These are phyloP conservation scores for Heliothis subflexa DNA, from an alignment of 1,140 invertebrate genomes.

Conservation along the genomic window DNA sequence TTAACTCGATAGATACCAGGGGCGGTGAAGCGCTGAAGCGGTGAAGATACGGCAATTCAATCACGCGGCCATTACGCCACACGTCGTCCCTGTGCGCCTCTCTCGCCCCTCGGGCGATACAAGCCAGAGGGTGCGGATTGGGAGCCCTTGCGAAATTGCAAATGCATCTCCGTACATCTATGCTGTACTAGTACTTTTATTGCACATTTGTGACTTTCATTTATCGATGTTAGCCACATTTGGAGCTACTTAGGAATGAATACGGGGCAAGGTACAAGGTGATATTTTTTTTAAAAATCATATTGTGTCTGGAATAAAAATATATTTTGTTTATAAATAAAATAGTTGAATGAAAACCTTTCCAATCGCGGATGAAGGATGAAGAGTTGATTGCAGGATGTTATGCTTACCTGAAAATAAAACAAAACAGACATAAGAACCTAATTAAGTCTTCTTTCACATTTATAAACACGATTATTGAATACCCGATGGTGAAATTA, in stretches of 20 bases:
- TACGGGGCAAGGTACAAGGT: no score
- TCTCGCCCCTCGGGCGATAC: constrained; percentile 39
- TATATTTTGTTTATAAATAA: neutral
- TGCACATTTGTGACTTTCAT: constrained; percentile 61
- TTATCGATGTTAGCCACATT: no score
- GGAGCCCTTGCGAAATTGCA: constrained; percentile 66
- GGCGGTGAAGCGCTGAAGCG: constrained; percentile 65
- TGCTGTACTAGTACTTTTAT: constrained; percentile 73
- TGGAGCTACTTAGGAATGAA: no score
- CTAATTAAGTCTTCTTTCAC: no score
- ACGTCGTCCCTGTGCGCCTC: constrained; percentile 54
- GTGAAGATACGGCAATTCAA: constrained; percentile 77
- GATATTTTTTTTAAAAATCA: no score
- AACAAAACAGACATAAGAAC: constrained; percentile 43
- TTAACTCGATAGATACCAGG: constrained; percentile 73
- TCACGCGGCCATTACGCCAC: constrained; percentile 73
- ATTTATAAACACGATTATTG: no score
- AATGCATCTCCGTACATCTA: constrained; percentile 61
- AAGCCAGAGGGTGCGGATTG: constrained; percentile 46
- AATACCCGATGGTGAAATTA: no score
- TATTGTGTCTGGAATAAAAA: no score
- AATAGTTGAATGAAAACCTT: neutral
- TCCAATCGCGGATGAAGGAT: neutral
- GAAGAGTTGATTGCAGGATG: neutral
- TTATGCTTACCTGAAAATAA: constrained; percentile 67